A percentile compares a stretch with the other conserved stretches of the same genome.
phyloP scores from a whole-genome alignment of 2,888 invertebrate genomes.

The Lithophane semibrunnea region DNA sequence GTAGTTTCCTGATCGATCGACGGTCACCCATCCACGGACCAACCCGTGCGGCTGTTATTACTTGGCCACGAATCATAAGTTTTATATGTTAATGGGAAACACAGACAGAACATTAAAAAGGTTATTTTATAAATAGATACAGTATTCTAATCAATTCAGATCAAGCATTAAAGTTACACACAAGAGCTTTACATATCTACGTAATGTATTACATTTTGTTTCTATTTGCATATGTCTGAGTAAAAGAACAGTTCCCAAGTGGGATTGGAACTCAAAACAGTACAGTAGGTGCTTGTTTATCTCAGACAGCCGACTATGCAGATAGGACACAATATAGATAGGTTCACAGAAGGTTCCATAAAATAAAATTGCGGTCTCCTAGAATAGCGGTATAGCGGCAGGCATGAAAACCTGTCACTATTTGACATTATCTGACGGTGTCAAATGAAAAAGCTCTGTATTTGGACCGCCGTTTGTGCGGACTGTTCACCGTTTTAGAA shows the following conservation, averaged over 20 bases:
- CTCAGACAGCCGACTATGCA: slow-evolving; percentile 31
- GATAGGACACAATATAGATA: slow-evolving; percentile 13
- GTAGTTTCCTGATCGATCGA: too few relatives aligned
- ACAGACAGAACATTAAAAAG: not conserved
- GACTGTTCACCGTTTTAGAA: too few relatives aligned
- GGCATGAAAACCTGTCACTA: too few relatives aligned
- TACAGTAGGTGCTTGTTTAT: slow-evolving; percentile 35
- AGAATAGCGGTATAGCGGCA: too few relatives aligned
- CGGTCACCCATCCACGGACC: too few relatives aligned
- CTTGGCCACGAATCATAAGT: too few relatives aligned
- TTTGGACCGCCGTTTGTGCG: too few relatives aligned
- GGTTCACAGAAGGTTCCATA: not conserved
- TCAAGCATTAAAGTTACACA: not conserved
- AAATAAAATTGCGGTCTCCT: too few relatives aligned
- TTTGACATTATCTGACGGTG: too few relatives aligned
- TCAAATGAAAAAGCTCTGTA: too few relatives aligned
- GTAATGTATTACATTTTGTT: slow-evolving; percentile 23
- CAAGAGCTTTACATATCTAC: not conserved
- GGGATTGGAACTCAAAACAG: slow-evolving; percentile 40
- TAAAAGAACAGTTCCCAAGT: slow-evolving; percentile 38
- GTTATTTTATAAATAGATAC: slow-evolving; percentile 11
- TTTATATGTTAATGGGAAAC: not conserved
- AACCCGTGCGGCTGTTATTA: too few relatives aligned
- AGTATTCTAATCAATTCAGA: slow-evolving; percentile 3
- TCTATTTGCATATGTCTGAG: slow-evolving; percentile 27